phyloP scores from a whole-genome alignment of 2,797 vertebrate genomes.

The Enteromius argenteus region DNA sequence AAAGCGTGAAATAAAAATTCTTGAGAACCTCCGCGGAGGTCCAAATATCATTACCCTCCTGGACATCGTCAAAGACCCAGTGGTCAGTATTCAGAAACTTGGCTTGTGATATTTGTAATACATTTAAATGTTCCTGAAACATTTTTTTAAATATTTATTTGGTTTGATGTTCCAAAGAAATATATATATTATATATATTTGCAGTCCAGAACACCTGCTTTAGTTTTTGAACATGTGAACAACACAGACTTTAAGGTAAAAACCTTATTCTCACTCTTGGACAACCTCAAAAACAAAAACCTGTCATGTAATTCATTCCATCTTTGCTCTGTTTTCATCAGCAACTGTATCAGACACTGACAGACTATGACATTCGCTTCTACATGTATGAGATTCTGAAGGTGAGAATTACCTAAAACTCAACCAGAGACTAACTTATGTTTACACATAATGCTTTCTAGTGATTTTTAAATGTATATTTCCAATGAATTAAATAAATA shows the following conservation, averaged over 20 bases:
- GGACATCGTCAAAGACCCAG: slow-evolving; percentile 95
- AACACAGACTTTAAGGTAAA: slow-evolving; percentile 83
- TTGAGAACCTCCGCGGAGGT: slow-evolving; percentile 94
- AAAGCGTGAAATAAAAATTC: slow-evolving; percentile 96
- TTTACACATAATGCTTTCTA: background rate
- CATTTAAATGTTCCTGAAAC: background rate
- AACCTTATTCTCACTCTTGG: background rate
- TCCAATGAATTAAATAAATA: background rate
- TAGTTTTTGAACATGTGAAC: slow-evolving; percentile 84
- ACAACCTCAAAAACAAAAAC: background rate
- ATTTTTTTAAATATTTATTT: background rate
- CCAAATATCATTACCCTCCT: slow-evolving; percentile 95
- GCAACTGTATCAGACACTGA: slow-evolving; percentile 92
- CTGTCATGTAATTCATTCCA: background rate
- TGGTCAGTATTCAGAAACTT: slow-evolving; percentile 74
- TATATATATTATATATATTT: too few relatives aligned
- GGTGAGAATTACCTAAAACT: slow-evolving; percentile 67
- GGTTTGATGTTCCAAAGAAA: background rate
- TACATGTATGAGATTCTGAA: slow-evolving; percentile 93
- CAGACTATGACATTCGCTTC: slow-evolving; percentile 91
- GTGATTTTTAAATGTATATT: background rate
- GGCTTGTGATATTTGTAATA: background rate
- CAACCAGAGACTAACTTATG: background rate
- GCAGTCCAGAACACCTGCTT: slow-evolving; percentile 84
- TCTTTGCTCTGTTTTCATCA: slow-evolving; percentile 59